Evolutionary conservation across 2,888 invertebrate species (phyloP).

Genomic region (Tricholauxania praeusta): DNA sequence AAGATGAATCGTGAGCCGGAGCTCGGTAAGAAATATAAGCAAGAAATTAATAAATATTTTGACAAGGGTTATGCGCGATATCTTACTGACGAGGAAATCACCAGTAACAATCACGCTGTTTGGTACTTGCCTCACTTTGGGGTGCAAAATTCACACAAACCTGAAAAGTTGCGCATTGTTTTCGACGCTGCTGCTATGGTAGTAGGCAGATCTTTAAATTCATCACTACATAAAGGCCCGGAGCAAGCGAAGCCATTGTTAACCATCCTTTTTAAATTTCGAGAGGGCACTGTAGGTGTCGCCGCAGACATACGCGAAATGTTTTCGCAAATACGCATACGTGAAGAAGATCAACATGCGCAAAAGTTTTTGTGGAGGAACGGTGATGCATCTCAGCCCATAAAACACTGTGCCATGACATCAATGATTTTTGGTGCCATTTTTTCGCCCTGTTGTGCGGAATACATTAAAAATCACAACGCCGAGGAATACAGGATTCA

Average conservation of each 20-base stretch:
- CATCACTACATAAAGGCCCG: slow-evolving; percentile 51
- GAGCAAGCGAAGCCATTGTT: slow-evolving; percentile 45
- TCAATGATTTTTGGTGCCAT: slow-evolving; percentile 49
- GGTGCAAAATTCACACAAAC: slow-evolving; percentile 53
- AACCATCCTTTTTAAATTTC: slow-evolving; percentile 30
- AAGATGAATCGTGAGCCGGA: background rate
- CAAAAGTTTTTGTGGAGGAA: slow-evolving; percentile 47
- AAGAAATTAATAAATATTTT: slow-evolving; percentile 44
- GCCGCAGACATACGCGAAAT: slow-evolving; percentile 35
- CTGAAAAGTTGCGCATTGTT: slow-evolving; percentile 51
- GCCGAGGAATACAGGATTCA: slow-evolving; percentile 16
- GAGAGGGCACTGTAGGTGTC: slow-evolving; percentile 29
- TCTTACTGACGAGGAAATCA: slow-evolving; percentile 9
- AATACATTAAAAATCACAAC: slow-evolving; percentile 44
- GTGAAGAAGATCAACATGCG: slow-evolving; percentile 45
- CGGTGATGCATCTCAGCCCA: slow-evolving; percentile 24
- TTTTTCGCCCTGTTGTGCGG: slow-evolving; percentile 47
- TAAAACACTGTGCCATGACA: slow-evolving; percentile 42
- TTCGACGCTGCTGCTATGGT: slow-evolving; percentile 56
- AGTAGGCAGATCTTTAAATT: slow-evolving; percentile 51
- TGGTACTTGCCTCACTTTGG: slow-evolving; percentile 56
- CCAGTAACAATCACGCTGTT: background rate
- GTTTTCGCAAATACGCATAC: slow-evolving; percentile 29
- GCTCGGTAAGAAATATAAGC: background rate
- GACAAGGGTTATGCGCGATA: slow-evolving; percentile 45